Conservation (phyloP, 2,888 invertebrate genomes). For the Amphipoea lucens region DNA sequence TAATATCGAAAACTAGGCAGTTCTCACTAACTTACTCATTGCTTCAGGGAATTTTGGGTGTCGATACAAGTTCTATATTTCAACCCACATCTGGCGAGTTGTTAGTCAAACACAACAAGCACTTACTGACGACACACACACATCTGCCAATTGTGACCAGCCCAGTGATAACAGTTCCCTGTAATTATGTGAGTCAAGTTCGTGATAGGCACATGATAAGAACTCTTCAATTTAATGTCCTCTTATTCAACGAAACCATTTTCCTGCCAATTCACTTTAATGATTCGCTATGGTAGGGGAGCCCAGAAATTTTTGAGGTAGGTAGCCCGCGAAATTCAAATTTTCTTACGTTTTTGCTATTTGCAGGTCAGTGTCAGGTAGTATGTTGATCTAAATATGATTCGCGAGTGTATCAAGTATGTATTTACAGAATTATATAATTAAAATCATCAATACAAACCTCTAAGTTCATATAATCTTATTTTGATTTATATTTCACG, state of each 20-base stretch:
- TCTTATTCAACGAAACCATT: slow-evolving; percentile 16
- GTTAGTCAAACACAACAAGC: slow-evolving; percentile 23
- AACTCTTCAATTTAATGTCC: slow-evolving; percentile 8
- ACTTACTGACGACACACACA: slow-evolving; percentile 11
- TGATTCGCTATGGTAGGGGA: no score
- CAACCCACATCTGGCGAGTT: slow-evolving; percentile 11
- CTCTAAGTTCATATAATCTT: no score
- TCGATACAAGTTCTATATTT: neutral
- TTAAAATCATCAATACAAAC: no score
- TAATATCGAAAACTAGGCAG: neutral
- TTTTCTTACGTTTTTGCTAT: no score
- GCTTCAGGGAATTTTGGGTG: slow-evolving; percentile 20
- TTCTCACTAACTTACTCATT: slow-evolving; percentile 22
- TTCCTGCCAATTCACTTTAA: slow-evolving; percentile 1
- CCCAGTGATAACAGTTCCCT: slow-evolving; percentile 55
- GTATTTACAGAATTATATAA: no score
- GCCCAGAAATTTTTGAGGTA: no score
- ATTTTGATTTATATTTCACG: no score
- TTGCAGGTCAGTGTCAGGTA: no score
- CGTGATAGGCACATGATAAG: slow-evolving; percentile 50
- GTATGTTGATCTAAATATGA: no score
- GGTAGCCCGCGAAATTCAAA: neutral
- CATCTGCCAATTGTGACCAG: slow-evolving; percentile 50
- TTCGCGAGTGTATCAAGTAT: no score
- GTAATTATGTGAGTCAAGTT: slow-evolving; percentile 66